Conservation (phyloP, 2,888 invertebrate genomes). For the Neoaliturus tenellus region DNA sequence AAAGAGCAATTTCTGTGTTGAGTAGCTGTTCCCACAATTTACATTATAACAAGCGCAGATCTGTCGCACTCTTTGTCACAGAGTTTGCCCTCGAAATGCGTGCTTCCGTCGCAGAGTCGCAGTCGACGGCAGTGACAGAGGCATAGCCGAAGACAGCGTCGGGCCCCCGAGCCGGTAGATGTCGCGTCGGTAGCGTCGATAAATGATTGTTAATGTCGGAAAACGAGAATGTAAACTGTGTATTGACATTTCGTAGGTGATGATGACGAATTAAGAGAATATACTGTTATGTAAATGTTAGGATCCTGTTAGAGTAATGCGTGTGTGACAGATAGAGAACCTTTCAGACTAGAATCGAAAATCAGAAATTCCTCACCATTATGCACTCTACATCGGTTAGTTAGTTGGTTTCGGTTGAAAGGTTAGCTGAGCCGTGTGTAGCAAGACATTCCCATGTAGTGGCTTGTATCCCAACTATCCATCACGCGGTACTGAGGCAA, state of each 20-base stretch:
- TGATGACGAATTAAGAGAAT: neutral
- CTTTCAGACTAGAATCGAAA: too few relatives aligned
- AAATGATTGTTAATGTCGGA: conserved; percentile 9
- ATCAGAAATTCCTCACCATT: too few relatives aligned
- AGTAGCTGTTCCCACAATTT: neutral
- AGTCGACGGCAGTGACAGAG: too few relatives aligned
- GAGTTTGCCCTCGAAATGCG: neutral
- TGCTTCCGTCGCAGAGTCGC: neutral
- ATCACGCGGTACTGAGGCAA: too few relatives aligned
- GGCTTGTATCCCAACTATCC: too few relatives aligned
- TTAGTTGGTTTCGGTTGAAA: too few relatives aligned
- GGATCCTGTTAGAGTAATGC: too few relatives aligned
- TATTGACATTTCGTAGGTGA: neutral
- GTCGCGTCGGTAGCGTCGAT: neutral
- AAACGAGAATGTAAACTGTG: neutral
- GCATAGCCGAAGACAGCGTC: neutral
- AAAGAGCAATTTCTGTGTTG: conserved; percentile 2
- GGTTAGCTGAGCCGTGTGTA: too few relatives aligned
- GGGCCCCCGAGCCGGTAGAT: neutral
- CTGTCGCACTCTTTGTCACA: neutral
- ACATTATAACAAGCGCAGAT: neutral
- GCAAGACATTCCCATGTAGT: too few relatives aligned
- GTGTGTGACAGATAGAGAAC: too few relatives aligned
- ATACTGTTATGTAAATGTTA: neutral
- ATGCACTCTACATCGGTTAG: too few relatives aligned